Percentiles rank a stretch among this genome's conserved stretches.
These are phyloP conservation scores for Bradypodion pumilum DNA, from an alignment of 2,797 vertebrate species.

Conservation along the genomic window DNA sequence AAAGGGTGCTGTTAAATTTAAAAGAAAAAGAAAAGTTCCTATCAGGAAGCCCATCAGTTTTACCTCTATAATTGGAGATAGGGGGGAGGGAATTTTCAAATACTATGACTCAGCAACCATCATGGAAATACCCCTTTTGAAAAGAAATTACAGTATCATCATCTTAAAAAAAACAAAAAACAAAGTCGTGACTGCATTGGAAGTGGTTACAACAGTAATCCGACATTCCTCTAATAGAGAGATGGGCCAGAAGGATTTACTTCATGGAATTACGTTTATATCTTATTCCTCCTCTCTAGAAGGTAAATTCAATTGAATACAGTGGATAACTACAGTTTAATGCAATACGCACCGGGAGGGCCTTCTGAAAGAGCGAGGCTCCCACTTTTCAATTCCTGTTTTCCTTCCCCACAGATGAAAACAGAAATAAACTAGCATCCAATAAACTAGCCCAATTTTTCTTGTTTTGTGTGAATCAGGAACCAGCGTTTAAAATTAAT, in stretches of 20 bases:
- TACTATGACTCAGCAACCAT: constrained; percentile 47
- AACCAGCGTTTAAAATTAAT: not conserved
- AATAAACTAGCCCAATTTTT: not conserved
- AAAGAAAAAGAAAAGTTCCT: not conserved
- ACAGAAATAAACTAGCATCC: not conserved
- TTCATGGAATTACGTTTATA: not conserved
- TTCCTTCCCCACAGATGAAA: not conserved
- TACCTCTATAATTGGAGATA: constrained; percentile 42
- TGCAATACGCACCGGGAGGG: too few species aligned
- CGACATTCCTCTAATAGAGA: not conserved
- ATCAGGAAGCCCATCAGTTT: constrained; percentile 32
- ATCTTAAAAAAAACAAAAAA: too few species aligned
- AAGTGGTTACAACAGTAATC: constrained; percentile 13
- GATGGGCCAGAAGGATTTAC: not conserved
- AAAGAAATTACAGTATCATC: constrained; percentile 19
- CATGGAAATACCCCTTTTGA: not conserved
- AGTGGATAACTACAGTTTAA: too few species aligned
- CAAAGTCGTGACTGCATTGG: constrained; percentile 19
- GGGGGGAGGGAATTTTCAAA: constrained; percentile 7
- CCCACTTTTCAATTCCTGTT: not conserved
- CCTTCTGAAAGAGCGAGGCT: not conserved
- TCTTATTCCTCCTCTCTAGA: not conserved
- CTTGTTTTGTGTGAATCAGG: not conserved
- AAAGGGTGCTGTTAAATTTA: not conserved
- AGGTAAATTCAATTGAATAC: too few species aligned